Evolutionary conservation across 2,113 vertebrate genomes (phyloP).

Genomic region (Mus musculus): DNA sequence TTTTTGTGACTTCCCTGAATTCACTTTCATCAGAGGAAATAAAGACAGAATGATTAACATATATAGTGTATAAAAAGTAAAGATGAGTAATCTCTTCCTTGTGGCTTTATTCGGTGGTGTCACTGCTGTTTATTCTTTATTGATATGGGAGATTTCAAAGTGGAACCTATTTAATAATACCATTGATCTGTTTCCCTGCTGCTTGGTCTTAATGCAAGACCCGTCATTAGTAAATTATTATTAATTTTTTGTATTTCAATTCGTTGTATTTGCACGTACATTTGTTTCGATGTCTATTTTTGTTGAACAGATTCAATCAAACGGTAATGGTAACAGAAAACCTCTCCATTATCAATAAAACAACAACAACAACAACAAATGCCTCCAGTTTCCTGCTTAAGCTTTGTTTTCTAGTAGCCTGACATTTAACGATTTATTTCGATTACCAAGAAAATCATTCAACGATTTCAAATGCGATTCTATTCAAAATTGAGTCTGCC

Average conservation of each 20-base stretch:
- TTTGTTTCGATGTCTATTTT: conserved; percentile 94
- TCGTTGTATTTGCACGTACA: conserved; percentile 94
- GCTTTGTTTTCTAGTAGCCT: conserved; percentile 72
- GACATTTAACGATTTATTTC: neutral
- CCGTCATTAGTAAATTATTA: conserved; percentile 94
- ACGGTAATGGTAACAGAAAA: conserved; percentile 94
- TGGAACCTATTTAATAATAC: conserved; percentile 88
- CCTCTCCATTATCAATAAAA: conserved; percentile 95
- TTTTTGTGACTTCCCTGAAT: conserved; percentile 89
- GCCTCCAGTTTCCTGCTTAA: conserved; percentile 86
- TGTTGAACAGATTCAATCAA: conserved; percentile 90
- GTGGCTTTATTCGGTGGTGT: conserved; percentile 95
- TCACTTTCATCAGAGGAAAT: conserved; percentile 91
- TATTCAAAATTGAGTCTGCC: conserved; percentile 60
- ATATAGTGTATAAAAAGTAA: conserved; percentile 92
- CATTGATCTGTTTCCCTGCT: conserved; percentile 88
- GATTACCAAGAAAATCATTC: neutral
- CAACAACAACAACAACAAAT: conserved; percentile 58
- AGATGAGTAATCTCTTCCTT: conserved; percentile 93
- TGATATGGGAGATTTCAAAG: conserved; percentile 90
- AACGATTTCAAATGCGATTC: neutral
- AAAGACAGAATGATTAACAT: conserved; percentile 92
- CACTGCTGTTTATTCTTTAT: conserved; percentile 92
- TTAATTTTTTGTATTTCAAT: conserved; percentile 84
- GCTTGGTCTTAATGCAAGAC: conserved; percentile 88